Percentiles rank a stretch among this genome's conserved stretches.
These are phyloP conservation scores for Chondrilla cf. caribensis DNA, from an alignment of 37 sponge, comb jelly and placozoan genomes.

Conservation along the genomic window DNA sequence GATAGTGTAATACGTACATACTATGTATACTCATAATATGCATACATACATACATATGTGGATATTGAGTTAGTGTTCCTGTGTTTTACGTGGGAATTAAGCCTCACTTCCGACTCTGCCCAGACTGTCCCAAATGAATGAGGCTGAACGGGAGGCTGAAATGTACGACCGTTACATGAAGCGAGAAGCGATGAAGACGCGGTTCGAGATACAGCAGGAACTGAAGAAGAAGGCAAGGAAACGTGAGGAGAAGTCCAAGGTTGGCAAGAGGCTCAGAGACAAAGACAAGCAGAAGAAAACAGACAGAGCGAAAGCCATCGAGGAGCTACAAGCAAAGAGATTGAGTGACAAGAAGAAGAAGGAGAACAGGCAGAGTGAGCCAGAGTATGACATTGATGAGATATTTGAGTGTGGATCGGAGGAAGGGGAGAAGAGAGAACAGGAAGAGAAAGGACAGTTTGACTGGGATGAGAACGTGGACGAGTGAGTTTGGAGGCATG, in stretches of 20 bases:
- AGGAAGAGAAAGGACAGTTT: conserved; percentile 32
- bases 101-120: no score
- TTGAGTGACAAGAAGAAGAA: conserved; percentile 73
- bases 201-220: conserved; percentile 79
- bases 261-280: conserved; percentile 26
- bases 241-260: conserved; percentile 52
- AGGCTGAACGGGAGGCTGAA: conserved; percentile 92
- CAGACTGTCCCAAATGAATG: conserved; percentile 80
- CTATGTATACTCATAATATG: no score
- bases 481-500: conserved; percentile 40
- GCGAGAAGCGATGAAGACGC: conserved; percentile 70
- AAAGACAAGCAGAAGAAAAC: conserved; percentile 39
- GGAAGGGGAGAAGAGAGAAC: background rate
- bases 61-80: no score
- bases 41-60: no score
- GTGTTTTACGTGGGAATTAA: no score
- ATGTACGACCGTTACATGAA: conserved; percentile 76
- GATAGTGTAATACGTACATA: no score
- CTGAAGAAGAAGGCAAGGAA: conserved; percentile 56
- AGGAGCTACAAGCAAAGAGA: conserved; percentile 82
- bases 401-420: conserved; percentile 16
- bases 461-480: conserved; percentile 66
- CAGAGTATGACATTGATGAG: background rate
- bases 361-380: conserved; percentile 6
- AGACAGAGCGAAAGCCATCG: conserved; percentile 75